Percentiles rank a stretch among this genome's conserved stretches.
phyloP scores from a whole-genome alignment of 1,140 invertebrate species.

The Zophobas morio region DNA sequence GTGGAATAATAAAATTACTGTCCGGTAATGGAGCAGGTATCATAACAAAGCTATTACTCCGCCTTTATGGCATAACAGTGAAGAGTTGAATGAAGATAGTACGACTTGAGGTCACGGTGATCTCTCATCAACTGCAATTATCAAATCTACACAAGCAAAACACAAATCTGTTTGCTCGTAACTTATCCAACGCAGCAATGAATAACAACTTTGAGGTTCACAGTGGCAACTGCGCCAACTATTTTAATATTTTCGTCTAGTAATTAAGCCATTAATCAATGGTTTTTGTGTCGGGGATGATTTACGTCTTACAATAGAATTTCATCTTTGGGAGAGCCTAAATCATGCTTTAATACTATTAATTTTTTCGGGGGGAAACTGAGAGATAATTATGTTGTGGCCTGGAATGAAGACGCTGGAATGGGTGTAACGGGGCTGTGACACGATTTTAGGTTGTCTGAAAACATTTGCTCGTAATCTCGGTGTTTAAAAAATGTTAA shows the following conservation, averaged over 20 bases:
- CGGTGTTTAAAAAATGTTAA: too few species aligned
- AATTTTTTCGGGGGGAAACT: slow-evolving; percentile 3
- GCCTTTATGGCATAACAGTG: slow-evolving; percentile 61
- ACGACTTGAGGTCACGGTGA: slow-evolving; percentile 57
- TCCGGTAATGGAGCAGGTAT: slow-evolving; percentile 59
- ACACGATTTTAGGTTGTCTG: neutral
- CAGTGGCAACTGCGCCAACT: slow-evolving; percentile 38
- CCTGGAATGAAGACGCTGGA: slow-evolving; percentile 3
- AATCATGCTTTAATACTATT: neutral
- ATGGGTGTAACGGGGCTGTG: neutral
- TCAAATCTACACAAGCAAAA: slow-evolving; percentile 45
- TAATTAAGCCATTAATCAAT: slow-evolving; percentile 48
- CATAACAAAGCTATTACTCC: slow-evolving; percentile 61
- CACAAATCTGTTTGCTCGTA: slow-evolving; percentile 21
- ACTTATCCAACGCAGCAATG: neutral
- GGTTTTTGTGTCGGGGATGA: slow-evolving; percentile 38
- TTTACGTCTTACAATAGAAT: slow-evolving; percentile 31
- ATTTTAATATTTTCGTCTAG: slow-evolving; percentile 45
- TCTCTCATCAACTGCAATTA: slow-evolving; percentile 48
- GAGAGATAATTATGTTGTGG: slow-evolving; percentile 28
- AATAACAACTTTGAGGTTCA: slow-evolving; percentile 36
- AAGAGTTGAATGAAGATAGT: slow-evolving; percentile 59
- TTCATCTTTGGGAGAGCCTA: slow-evolving; percentile 14
- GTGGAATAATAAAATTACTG: slow-evolving; percentile 58
- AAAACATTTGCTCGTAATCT: too few species aligned